Percentiles rank a stretch among this genome's conserved stretches.
These are phyloP conservation scores for Myoxocephalus aenaeus DNA, from an alignment of 2,797 vertebrate genomes.

Conservation along the genomic window DNA sequence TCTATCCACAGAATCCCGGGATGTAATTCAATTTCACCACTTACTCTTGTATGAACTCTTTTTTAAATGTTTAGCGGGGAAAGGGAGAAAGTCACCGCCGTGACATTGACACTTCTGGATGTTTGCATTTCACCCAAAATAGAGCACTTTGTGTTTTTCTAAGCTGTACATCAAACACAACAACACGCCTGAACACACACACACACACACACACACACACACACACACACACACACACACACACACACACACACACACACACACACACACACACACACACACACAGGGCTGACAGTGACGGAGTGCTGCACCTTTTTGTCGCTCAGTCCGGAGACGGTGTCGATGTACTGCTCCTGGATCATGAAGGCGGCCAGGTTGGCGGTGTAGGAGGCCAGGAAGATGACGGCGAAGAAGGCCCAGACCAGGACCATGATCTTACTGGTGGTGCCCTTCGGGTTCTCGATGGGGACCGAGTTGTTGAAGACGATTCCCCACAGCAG, in stretches of 20 bases:
- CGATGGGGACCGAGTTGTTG: constrained; percentile 97
- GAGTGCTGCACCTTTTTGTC: constrained; percentile 92
- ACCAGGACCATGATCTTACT: constrained; percentile 99
- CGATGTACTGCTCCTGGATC: constrained; percentile 99
- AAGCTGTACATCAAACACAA: constrained; percentile 52
- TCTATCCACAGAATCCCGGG: constrained; percentile 19
- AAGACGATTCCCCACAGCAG: constrained; percentile 98
- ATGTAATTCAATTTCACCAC: constrained; percentile 59
- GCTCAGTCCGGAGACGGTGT: constrained; percentile 96
- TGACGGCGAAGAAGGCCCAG: constrained; percentile 98
- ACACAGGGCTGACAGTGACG: constrained; percentile 13
- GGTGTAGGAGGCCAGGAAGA: constrained; percentile 98
- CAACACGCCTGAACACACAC: neutral
- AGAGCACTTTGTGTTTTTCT: constrained; percentile 41
- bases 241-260: too few relatives aligned
- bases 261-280: too few relatives aligned
- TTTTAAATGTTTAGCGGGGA: constrained; percentile 5
- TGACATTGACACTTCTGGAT: constrained; percentile 47
- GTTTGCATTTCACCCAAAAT: constrained; percentile 44
- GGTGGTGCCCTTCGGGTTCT: constrained; percentile 97
- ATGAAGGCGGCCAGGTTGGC: constrained; percentile 98
- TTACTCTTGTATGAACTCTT: constrained; percentile 14
- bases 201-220: too few relatives aligned
- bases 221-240: too few relatives aligned
- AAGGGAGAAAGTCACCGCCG: constrained; percentile 33